Evolutionary conservation across 1,140 invertebrate species (phyloP).

Genomic region (Pararge aegeria): DNA sequence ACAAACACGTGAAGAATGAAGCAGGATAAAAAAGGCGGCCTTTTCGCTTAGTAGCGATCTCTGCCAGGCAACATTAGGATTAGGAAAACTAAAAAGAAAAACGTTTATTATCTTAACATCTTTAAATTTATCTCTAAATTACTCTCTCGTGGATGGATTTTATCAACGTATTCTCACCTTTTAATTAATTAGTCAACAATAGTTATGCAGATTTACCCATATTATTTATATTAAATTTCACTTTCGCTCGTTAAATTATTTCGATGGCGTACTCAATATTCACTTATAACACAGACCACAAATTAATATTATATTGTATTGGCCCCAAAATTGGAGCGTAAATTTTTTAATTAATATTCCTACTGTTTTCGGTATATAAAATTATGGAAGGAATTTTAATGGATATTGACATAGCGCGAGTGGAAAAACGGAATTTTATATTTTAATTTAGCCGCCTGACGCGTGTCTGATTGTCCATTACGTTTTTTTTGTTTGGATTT

Average conservation of each 20-base stretch:
- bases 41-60: too few species aligned
- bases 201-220: too few species aligned
- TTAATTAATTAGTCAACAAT: too few species aligned
- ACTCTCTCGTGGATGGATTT: too few species aligned
- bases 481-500: neutral
- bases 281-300: neutral
- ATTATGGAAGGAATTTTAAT: conserved; percentile 16
- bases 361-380: conserved; percentile 17
- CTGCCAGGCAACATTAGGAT: too few species aligned
- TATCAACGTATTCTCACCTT: too few species aligned
- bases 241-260: neutral
- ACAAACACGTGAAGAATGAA: too few species aligned
- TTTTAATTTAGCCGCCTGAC: conserved; percentile 8
- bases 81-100: too few species aligned
- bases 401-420: conserved; percentile 18
- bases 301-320: neutral
- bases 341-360: conserved; percentile 23
- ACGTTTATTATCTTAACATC: too few species aligned
- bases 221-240: neutral
- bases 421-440: conserved; percentile 10
- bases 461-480: neutral
- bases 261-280: neutral
- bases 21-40: too few species aligned
- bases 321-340: conserved; percentile 5
- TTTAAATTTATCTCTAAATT: too few species aligned